These are phyloP conservation scores for Cheilosia variabilis DNA, from an alignment of 2,888 invertebrate species.

Conservation along the genomic window DNA sequence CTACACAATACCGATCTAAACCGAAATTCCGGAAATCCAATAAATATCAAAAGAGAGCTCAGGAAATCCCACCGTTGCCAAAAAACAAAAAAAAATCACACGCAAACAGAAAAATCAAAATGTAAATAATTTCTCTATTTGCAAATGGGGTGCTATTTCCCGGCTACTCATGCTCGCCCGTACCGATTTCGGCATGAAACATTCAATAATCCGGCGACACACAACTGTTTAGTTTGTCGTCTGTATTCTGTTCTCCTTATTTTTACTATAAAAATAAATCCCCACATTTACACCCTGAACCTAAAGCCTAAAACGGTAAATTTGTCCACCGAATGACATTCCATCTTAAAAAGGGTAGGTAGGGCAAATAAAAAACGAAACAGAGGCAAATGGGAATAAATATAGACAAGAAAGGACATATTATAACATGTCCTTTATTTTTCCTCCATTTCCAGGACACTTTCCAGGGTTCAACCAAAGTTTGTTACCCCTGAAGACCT, in stretches of 20 bases:
- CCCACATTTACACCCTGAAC: slow-evolving; percentile 20
- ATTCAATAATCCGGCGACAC: slow-evolving; percentile 29
- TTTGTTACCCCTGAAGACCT: no score
- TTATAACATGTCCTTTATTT: neutral
- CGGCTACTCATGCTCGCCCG: neutral
- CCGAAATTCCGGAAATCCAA: slow-evolving; percentile 60
- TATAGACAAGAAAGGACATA: neutral
- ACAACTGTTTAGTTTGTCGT: neutral
- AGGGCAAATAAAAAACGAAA: neutral
- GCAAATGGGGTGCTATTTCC: slow-evolving; percentile 38
- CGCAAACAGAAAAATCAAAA: slow-evolving; percentile 20
- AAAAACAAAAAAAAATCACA: slow-evolving; percentile 35
- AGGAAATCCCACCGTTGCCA: slow-evolving; percentile 28
- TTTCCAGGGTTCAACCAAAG: no score
- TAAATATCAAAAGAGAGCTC: slow-evolving; percentile 35
- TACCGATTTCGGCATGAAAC: neutral
- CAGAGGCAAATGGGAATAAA: neutral
- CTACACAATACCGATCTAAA: neutral
- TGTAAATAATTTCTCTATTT: slow-evolving; percentile 60
- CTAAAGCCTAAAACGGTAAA: slow-evolving; percentile 13
- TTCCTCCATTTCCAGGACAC: neutral
- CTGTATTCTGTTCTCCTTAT: slow-evolving; percentile 1
- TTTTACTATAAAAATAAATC: slow-evolving; percentile 40
- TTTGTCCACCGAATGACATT: slow-evolving; percentile 20
- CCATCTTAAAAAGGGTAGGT: slow-evolving; percentile 2